These are phyloP conservation scores for Andrena haemorrhoa DNA, from an alignment of 2,888 invertebrate genomes.

Conservation along the genomic window DNA sequence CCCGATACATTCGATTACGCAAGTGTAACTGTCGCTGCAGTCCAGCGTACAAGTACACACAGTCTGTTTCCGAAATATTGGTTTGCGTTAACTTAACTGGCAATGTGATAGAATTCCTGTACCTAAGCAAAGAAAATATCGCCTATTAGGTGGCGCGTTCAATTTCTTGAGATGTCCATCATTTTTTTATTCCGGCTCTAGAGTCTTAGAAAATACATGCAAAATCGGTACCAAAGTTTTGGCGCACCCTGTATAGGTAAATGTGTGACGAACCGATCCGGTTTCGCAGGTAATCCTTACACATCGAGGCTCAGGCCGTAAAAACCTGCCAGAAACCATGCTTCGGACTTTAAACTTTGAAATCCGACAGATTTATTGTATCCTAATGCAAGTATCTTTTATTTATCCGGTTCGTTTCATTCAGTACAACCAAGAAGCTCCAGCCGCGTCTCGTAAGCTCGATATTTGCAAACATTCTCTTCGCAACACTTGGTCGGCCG, in stretches of 20 bases:
- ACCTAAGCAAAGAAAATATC: too few species aligned
- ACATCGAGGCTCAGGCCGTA: background rate
- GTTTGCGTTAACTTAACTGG: too few species aligned
- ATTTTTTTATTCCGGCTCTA: too few species aligned
- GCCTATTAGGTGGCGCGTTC: background rate
- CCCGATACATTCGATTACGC: conserved; percentile 1
- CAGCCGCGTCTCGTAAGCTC: too few species aligned
- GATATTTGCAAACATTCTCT: too few species aligned
- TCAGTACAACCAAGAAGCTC: too few species aligned
- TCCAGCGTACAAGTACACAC: background rate
- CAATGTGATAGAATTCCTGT: too few species aligned
- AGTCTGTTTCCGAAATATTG: too few species aligned
- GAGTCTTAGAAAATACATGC: too few species aligned
- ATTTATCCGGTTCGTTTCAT: too few species aligned
- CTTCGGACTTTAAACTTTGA: background rate
- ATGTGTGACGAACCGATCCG: background rate
- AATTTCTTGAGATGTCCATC: too few species aligned
- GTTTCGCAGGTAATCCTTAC: background rate
- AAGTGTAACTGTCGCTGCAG: background rate
- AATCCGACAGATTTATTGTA: background rate
- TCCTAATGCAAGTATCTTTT: background rate
- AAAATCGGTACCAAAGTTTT: background rate
- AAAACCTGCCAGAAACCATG: background rate
- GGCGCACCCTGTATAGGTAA: background rate
- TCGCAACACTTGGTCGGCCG: too few species aligned